A percentile compares a stretch with the other conserved stretches of the same genome.
Conservation (phyloP, 2,797 vertebrate genomes). For the Anableps anableps region DNA sequence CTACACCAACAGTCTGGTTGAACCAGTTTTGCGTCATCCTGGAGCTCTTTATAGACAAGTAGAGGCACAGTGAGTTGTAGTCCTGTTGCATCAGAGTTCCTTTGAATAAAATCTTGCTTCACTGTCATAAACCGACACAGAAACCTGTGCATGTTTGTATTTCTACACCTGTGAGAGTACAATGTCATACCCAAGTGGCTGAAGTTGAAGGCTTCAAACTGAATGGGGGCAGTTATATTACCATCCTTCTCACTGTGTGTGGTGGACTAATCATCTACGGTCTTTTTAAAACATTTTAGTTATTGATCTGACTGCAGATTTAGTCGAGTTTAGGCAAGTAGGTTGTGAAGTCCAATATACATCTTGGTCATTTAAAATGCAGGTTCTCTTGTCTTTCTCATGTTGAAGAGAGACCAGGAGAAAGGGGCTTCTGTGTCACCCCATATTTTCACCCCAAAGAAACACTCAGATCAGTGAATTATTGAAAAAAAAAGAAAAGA, state of each 20-base stretch:
- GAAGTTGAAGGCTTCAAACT: neutral
- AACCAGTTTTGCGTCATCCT: slow-evolving; percentile 48
- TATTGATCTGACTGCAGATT: neutral
- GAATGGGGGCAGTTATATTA: neutral
- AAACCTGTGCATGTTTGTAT: slow-evolving; percentile 8
- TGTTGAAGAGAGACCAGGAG: neutral
- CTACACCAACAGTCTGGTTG: slow-evolving; percentile 35
- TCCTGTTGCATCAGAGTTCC: slow-evolving; percentile 37
- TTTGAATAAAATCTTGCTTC: slow-evolving; percentile 24
- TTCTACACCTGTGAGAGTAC: slow-evolving; percentile 21
- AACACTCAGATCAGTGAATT: neutral
- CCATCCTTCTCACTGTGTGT: neutral
- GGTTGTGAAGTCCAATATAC: neutral
- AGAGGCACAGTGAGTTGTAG: slow-evolving; percentile 32
- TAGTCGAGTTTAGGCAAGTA: neutral
- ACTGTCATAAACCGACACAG: neutral
- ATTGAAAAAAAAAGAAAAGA: neutral
- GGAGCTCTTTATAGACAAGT: slow-evolving; percentile 35
- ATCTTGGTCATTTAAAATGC: neutral
- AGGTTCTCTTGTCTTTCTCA: neutral
- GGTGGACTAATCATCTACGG: neutral
- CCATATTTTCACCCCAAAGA: neutral
- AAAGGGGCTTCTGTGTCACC: neutral
- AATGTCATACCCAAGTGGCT: neutral
- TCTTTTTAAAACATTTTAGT: neutral